A percentile compares a stretch with the other conserved stretches of the same genome.
Evolutionary conservation across 2,113 vertebrate species (phyloP).

Genomic region (Myotis lucifugus): DNA sequence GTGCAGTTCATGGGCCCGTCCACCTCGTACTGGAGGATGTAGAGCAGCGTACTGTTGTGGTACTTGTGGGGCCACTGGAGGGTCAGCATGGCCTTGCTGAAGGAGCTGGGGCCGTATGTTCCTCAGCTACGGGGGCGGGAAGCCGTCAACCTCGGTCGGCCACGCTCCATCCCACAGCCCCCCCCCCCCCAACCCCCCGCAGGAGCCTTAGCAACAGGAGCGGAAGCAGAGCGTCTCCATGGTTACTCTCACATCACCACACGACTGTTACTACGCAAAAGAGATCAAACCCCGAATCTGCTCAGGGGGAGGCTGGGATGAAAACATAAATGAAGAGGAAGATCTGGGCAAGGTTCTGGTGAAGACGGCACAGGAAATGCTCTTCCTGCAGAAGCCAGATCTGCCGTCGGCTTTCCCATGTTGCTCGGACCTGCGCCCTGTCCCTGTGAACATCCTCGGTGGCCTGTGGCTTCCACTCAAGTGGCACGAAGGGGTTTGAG

Average conservation of each 20-base stretch:
- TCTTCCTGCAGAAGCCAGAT: background rate
- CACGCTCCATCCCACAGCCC: no score
- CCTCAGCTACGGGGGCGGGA: constrained; percentile 86
- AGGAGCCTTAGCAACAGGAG: background rate
- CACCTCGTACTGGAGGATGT: constrained; percentile 90
- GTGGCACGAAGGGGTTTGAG: background rate
- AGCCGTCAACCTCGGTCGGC: background rate
- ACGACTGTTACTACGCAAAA: background rate
- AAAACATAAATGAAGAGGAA: background rate
- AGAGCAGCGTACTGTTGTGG: constrained; percentile 91
- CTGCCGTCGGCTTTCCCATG: background rate
- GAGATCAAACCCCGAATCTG: background rate
- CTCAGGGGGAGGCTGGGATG: background rate
- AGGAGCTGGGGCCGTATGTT: constrained; percentile 96
- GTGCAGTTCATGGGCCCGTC: constrained; percentile 98
- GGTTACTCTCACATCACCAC: background rate
- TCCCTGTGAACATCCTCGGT: background rate
- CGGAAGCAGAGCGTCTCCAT: background rate
- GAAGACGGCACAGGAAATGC: background rate
- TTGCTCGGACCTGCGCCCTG: background rate
- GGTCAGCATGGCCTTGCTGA: constrained; percentile 94
- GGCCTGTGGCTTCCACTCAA: background rate
- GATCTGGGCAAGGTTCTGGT: background rate
- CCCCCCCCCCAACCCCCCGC: no score
- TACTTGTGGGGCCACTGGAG: constrained; percentile 93